Percentiles rank a stretch among this genome's conserved stretches.
These are phyloP conservation scores for Heteronetta atricapilla DNA, from an alignment of 2,113 vertebrate species.

Conservation along the genomic window DNA sequence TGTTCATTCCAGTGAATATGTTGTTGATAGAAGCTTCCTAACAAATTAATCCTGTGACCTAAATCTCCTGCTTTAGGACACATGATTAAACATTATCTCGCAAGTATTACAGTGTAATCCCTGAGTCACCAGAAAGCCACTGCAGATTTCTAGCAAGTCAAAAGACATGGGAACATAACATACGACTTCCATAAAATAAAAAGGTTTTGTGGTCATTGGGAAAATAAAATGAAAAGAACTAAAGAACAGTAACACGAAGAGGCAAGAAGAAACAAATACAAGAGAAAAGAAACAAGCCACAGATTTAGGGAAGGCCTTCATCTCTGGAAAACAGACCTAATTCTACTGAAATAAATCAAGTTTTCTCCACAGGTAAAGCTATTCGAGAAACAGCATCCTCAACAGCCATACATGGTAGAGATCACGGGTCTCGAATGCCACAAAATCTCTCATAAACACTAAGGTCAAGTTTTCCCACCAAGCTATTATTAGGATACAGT, in stretches of 20 bases:
- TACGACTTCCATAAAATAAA: background rate
- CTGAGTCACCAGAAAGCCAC: conserved; percentile 30
- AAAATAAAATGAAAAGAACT: background rate
- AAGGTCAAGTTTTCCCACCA: background rate
- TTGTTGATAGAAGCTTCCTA: conserved; percentile 56
- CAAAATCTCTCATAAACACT: background rate
- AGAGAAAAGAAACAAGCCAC: background rate
- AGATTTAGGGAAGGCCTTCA: background rate
- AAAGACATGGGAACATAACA: background rate
- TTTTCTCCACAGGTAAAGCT: background rate
- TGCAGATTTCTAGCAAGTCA: background rate
- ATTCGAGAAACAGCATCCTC: background rate
- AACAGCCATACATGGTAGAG: background rate
- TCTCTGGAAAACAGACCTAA: background rate
- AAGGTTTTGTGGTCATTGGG: background rate
- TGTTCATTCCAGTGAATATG: conserved; percentile 18
- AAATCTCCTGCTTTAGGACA: conserved; percentile 49
- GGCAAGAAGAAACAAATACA: background rate
- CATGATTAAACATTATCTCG: conserved; percentile 64
- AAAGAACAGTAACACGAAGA: background rate
- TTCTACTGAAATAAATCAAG: background rate
- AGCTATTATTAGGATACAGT: background rate
- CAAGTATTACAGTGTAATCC: background rate
- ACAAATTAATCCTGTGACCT: conserved; percentile 64
- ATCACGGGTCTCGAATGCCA: background rate